Conservation (phyloP, 1,140 invertebrate species). For the Patella vulgata region DNA sequence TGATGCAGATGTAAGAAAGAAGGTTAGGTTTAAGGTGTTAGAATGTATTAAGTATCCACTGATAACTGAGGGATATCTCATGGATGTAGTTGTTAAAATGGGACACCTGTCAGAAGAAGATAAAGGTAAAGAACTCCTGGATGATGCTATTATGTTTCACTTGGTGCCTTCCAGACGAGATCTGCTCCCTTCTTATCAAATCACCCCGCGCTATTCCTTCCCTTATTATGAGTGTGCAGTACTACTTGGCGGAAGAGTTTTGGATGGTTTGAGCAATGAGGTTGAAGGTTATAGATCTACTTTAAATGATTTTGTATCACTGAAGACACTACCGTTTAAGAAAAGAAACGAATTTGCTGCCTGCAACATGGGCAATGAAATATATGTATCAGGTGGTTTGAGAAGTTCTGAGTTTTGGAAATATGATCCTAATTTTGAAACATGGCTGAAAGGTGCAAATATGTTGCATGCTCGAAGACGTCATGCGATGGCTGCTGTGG, state of each 20-base stretch:
- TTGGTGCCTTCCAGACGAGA: constrained; percentile 52
- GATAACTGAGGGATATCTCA: constrained; percentile 50
- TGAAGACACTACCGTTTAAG: constrained; percentile 58
- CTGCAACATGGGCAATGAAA: constrained; percentile 56
- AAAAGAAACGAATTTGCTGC: constrained; percentile 61
- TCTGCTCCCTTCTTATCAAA: constrained; percentile 55
- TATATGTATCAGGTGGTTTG: constrained; percentile 58
- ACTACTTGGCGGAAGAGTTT: constrained; percentile 52
- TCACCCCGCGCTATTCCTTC: constrained; percentile 54
- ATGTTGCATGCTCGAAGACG: constrained; percentile 55
- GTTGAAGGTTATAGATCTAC: constrained; percentile 56
- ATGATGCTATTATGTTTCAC: constrained; percentile 55
- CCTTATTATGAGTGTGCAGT: constrained; percentile 51
- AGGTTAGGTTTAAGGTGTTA: constrained; percentile 41
- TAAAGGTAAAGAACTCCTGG: constrained; percentile 49
- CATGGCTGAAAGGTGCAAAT: constrained; percentile 53
- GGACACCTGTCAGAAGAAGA: constrained; percentile 46
- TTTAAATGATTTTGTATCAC: constrained; percentile 48
- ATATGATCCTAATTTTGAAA: constrained; percentile 58
- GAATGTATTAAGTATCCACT: constrained; percentile 58
- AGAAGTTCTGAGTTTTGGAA: constrained; percentile 62
- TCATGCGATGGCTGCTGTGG: constrained; percentile 58
- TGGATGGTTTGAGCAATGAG: constrained; percentile 60
- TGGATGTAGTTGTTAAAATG: constrained; percentile 48
- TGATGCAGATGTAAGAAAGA: constrained; percentile 40